phyloP scores from a whole-genome alignment of 2,888 invertebrate species.

The Sussaba pulchella region DNA sequence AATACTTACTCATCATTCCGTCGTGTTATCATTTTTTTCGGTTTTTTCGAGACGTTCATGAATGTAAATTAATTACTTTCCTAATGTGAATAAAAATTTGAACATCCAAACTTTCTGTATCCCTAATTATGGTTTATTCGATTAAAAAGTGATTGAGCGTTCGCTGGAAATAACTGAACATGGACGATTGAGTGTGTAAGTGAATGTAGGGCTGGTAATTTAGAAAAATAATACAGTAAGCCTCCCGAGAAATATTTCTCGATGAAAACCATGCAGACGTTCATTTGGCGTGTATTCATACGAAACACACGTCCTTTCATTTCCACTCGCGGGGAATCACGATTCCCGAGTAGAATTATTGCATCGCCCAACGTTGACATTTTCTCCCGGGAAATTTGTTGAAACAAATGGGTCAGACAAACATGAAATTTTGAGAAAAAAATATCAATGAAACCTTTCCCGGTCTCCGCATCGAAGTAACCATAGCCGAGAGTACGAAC shows the following conservation, averaged over 20 bases:
- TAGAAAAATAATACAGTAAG: not conserved
- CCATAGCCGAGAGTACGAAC: conserved; percentile 14
- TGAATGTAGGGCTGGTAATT: too few species aligned
- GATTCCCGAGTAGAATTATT: not conserved
- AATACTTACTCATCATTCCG: not conserved
- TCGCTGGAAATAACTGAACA: too few species aligned
- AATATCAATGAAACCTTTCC: conserved; percentile 22
- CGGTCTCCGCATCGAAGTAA: conserved; percentile 9
- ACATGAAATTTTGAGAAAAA: not conserved
- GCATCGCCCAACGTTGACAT: not conserved
- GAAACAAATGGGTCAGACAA: conserved; percentile 21
- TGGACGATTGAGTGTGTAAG: too few species aligned
- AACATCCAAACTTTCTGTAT: too few species aligned
- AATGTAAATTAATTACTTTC: too few species aligned
- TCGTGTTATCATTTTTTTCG: not conserved
- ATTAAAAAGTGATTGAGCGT: not conserved
- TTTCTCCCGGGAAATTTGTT: conserved; percentile 51
- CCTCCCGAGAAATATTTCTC: not conserved
- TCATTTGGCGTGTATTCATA: not conserved
- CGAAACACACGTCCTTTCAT: too few species aligned
- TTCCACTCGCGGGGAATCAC: too few species aligned
- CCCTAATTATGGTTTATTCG: too few species aligned
- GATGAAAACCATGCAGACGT: not conserved
- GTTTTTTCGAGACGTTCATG: too few species aligned
- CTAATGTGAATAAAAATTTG: too few species aligned